Evolutionary conservation across 2,113 vertebrate species (phyloP), one percentile per base, ranked within the genome.

Genomic region (Psilopsiagon aymara): DNA sequence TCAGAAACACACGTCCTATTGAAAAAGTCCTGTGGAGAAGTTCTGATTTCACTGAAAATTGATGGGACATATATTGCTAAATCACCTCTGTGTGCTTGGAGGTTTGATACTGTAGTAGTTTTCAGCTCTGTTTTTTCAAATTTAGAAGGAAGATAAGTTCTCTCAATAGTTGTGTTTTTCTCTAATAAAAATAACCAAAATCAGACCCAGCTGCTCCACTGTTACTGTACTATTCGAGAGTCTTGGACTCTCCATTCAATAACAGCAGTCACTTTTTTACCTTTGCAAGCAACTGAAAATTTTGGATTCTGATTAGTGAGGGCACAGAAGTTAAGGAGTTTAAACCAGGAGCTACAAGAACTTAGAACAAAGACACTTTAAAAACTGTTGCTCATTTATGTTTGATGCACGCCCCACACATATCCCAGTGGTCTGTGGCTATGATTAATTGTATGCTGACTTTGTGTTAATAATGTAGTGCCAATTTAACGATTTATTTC

Each of bases 391-490:
- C 39, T 69, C 4, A 13, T 59, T 82, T 78, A 9, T 25, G 31
- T 64, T 49, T 10, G 13, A 20, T n/a, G 13, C 55, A 60, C 23
- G 46, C 17, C 5, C 23, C n/a, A n/a, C 4, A 19, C 1, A 1
- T 75, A 12, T 55, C 47, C 29, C 60, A 55, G 43, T 27, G 33
- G 6, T 55, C 55, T 63, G 51, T 53, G 31, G 49, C 13, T 90
- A 13, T 19, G 6, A 39, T 7, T 60, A 39, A 81, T 81, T 89
- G 29, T 39, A 17, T 66, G 55, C 47, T 86, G 70, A 82, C 74
- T 91, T 82, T 85, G 86, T 64, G 17, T 66, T 96, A 81, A 81
- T 52, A 93, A 84, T 33, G 47, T 9, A 64, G 41, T 84, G 21
- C 11, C 23, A 44, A 74, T 85, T 68, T 24, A 67, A 69, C 35